A percentile compares a stretch with the other conserved stretches of the same genome.
Evolutionary conservation across 2,888 invertebrate species (phyloP).

Genomic region (Cepaea hortensis): DNA sequence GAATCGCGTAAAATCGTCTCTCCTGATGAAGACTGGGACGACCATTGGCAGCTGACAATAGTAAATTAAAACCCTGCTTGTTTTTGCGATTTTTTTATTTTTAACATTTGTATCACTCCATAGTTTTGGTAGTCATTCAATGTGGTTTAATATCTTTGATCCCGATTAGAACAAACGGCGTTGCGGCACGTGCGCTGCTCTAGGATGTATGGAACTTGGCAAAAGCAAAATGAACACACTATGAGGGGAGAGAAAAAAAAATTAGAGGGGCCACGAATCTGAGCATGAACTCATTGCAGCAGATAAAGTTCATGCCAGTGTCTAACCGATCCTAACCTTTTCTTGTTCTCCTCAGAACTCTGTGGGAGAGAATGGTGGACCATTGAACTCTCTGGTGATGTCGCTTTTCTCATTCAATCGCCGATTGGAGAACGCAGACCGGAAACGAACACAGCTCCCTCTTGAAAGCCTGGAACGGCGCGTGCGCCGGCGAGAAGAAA

Average conservation of each 20-base stretch:
- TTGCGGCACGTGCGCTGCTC: slow-evolving; percentile 22
- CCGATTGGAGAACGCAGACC: slow-evolving; percentile 31
- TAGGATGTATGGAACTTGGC: slow-evolving; percentile 3
- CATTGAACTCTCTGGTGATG: neutral
- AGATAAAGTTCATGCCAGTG: slow-evolving; percentile 3
- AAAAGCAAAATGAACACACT: slow-evolving; percentile 41
- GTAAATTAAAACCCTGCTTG: neutral
- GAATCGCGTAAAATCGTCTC: neutral
- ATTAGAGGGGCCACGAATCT: neutral
- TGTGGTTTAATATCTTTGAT: slow-evolving; percentile 45
- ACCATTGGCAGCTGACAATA: neutral
- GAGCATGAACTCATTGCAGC: slow-evolving; percentile 19
- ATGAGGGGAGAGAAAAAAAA: too few relatives aligned
- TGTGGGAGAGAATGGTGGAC: neutral
- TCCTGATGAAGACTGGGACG: neutral
- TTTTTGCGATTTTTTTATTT: neutral
- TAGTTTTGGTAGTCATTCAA: slow-evolving; percentile 14
- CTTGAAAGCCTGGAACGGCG: slow-evolving; percentile 37
- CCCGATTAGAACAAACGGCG: neutral
- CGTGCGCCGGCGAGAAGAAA: slow-evolving; percentile 34
- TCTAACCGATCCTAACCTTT: neutral
- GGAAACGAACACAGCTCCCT: slow-evolving; percentile 43
- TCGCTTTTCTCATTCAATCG: slow-evolving; percentile 16
- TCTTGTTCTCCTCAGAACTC: neutral
- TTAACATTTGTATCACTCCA: neutral